Evolutionary conservation across 2,797 vertebrate species (phyloP).

Genomic region (Rhinoraja longicauda): DNA sequence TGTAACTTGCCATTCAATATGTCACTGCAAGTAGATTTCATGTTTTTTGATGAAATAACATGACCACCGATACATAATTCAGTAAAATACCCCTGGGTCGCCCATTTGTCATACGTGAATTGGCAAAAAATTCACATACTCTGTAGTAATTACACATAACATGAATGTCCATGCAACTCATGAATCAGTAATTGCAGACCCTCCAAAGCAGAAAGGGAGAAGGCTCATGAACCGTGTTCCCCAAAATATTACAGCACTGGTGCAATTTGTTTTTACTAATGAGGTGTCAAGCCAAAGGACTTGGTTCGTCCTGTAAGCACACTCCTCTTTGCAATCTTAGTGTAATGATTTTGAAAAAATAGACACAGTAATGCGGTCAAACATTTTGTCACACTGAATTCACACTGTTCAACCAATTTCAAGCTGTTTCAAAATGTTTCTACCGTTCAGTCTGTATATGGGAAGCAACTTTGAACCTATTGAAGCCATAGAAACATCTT

Average conservation of each 20-base stretch:
- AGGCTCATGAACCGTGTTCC: neutral
- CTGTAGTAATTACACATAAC: slow-evolving; percentile 34
- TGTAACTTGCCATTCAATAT: slow-evolving; percentile 25
- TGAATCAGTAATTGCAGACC: neutral
- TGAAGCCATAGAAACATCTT: neutral
- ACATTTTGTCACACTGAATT: neutral
- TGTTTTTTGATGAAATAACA: slow-evolving; percentile 34
- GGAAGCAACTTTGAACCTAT: neutral
- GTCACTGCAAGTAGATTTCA: slow-evolving; percentile 33
- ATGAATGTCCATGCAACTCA: slow-evolving; percentile 20
- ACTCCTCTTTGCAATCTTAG: neutral
- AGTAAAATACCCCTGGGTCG: slow-evolving; percentile 33
- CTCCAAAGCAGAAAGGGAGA: neutral
- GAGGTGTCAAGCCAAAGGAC: neutral
- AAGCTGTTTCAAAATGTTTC: neutral
- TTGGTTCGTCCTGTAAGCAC: neutral
- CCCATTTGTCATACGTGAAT: slow-evolving; percentile 29
- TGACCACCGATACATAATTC: slow-evolving; percentile 28
- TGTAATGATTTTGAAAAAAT: neutral
- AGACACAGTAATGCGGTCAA: neutral
- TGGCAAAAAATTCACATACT: slow-evolving; percentile 24
- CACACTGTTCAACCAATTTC: neutral
- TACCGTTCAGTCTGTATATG: neutral
- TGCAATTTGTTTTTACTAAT: neutral
- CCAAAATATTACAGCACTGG: neutral